Conservation (phyloP, 1,140 invertebrate genomes). For the Aphis craccivora region DNA sequence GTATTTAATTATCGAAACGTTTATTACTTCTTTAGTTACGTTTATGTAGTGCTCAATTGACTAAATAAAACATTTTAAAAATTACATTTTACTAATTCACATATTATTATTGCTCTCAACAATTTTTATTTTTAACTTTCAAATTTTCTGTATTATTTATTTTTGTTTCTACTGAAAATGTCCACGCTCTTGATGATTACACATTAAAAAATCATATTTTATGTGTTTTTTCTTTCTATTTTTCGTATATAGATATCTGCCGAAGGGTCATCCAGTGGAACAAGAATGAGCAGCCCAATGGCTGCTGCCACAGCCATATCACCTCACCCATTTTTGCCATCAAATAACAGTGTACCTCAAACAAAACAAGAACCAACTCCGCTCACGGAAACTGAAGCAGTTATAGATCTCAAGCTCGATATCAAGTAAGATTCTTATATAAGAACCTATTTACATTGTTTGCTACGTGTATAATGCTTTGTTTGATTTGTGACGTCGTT, state of each 20-base stretch:
- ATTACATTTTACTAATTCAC: neutral
- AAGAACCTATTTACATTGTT: neutral
- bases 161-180: neutral
- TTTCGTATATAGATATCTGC: conserved; percentile 12
- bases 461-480: neutral
- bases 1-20: neutral
- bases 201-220: neutral
- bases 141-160: neutral
- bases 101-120: neutral
- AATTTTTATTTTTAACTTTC: neutral
- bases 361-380: conserved; percentile 45
- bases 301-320: conserved; percentile 51
- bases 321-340: conserved; percentile 52
- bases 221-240: neutral
- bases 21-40: neutral
- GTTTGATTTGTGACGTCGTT: neutral
- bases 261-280: neutral
- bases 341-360: conserved; percentile 9
- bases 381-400: neutral
- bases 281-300: conserved; percentile 48
- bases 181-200: neutral
- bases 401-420: neutral
- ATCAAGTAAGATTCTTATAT: neutral
- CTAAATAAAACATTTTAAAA: neutral
- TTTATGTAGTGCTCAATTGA: neutral